phyloP scores from a whole-genome alignment of 2,888 invertebrate genomes.

The Oligia fasciuncula region DNA sequence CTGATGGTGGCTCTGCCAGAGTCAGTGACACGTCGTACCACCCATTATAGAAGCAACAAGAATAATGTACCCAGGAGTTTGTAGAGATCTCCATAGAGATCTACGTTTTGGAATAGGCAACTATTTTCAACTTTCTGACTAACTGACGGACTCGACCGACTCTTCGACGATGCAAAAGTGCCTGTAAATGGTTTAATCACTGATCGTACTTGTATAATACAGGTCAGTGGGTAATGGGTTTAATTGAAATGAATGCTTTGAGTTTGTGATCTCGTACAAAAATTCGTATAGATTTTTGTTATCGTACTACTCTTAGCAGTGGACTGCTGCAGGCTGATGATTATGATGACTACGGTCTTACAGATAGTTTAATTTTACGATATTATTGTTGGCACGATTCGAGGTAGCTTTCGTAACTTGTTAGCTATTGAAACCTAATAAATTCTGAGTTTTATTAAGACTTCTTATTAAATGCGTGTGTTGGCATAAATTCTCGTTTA shows the following conservation, averaged over 20 bases:
- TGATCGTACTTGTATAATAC: no score
- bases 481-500: slow-evolving; percentile 3
- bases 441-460: not conserved
- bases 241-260: not conserved
- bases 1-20: no score
- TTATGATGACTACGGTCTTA: not conserved
- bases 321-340: no score
- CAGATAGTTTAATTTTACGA: not conserved
- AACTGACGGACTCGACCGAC: not conserved
- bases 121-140: not conserved
- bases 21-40: no score
- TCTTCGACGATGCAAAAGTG: no score
- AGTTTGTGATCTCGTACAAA: not conserved
- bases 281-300: not conserved
- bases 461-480: not conserved
- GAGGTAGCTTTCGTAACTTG: not conserved
- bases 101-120: no score
- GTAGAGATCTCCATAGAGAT: not conserved
- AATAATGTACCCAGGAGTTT: not conserved
- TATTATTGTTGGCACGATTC: not conserved
- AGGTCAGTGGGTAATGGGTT: not conserved
- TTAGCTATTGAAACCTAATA: not conserved
- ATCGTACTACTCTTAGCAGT: no score
- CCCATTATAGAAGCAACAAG: not conserved
- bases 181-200: no score